Base-by-base conservation (phyloP, 2,888 invertebrate species). In the Scaeva pyrastri region DNA sequence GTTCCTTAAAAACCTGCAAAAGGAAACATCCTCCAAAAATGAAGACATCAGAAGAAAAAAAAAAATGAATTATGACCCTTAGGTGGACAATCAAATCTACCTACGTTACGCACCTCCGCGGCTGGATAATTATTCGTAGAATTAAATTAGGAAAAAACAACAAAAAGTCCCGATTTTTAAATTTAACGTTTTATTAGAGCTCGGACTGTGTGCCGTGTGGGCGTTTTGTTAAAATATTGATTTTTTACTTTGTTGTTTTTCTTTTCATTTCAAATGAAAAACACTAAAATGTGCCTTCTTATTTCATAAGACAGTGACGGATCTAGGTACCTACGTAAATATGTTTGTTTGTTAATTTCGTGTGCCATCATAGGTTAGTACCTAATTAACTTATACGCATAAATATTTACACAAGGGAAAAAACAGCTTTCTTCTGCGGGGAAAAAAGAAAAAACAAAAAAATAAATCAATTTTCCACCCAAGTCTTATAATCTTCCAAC, bases 311-410 rank as follows among this genome's bases (percentile, higher is more conserved):
- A 1, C 31, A 10, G 55, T 7, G 23, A n/a, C n/a, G n/a, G n/a
- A n/a, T n/a, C n/a, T n/a, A n/a, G n/a, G n/a, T n/a, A n/a, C n/a
- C n/a, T n/a, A n/a, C n/a, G n/a, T n/a, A n/a, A n/a, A n/a, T n/a
- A n/a, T 52, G 10, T 85, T 60, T 81, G 76, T 85, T 76, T 81
- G 76, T 55, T 56, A 16, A 60, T 36, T 75, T 80, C 71, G 68
- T 73, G 62, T 81, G 81, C 80, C 43, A 23, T 43, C 26, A 43
- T 23, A 45, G 66, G 58, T 78, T 73, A 50, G 74, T 78, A 83
- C 43, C 79, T 64, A 78, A 58, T 78, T 78, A 83, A 50, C 74
- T 64, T 52, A n/a, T n/a, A 83, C 83, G 70, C 78, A 66, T 55
- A 52, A 64, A 50, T 10, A 50, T 21, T 70, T 79, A 74, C 31